phyloP scores from a whole-genome alignment of 1,140 invertebrate species.

The Ceratosolen solmsi region DNA sequence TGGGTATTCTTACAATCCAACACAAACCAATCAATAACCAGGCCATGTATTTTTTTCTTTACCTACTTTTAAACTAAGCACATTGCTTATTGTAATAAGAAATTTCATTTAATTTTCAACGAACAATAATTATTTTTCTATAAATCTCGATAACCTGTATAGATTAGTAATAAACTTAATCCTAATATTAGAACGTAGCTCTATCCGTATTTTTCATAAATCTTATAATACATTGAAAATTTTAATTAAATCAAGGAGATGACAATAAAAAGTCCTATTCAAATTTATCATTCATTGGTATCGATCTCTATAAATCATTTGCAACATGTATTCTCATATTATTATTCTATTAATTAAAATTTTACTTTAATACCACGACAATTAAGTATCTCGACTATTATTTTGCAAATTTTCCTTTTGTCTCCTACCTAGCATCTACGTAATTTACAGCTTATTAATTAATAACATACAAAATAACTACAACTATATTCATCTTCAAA shows the following conservation, averaged over 20 bases:
- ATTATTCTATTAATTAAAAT: too few relatives aligned
- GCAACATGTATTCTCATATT: too few relatives aligned
- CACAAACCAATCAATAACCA: background rate
- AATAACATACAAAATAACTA: too few relatives aligned
- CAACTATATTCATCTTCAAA: too few relatives aligned
- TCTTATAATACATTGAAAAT: background rate
- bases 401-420: too few relatives aligned
- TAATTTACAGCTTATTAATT: too few relatives aligned
- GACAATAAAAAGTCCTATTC: background rate
- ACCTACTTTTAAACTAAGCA: background rate
- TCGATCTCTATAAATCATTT: too few relatives aligned
- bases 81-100: conserved; percentile 7
- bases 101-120: background rate
- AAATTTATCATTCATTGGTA: background rate
- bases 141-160: background rate
- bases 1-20: background rate
- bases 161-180: background rate
- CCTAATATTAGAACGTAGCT: background rate
- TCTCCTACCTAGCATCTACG: too few relatives aligned
- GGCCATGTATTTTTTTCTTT: background rate
- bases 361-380: too few relatives aligned
- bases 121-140: background rate
- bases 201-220: background rate
- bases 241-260: background rate
- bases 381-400: too few relatives aligned